Conservation (phyloP, 2,888 invertebrate species). For the Synergus laeviventris region DNA sequence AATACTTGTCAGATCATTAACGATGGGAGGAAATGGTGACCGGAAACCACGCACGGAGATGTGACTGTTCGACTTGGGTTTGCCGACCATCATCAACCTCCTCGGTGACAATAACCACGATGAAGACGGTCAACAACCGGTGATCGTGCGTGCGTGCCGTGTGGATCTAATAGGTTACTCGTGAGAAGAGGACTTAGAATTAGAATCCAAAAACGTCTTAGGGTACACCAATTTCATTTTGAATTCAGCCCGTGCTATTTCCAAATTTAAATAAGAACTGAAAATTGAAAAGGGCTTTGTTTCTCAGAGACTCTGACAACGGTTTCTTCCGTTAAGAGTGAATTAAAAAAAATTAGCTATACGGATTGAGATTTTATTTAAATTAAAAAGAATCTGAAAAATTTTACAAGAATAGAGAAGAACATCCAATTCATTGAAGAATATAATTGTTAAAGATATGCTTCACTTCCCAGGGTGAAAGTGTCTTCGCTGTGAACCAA, state of each 20-base stretch:
- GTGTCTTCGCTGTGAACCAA: background rate
- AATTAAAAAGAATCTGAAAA: background rate
- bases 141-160: slow-evolving; percentile 50
- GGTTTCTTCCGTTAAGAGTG: background rate
- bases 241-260: slow-evolving; percentile 38
- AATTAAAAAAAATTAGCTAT: background rate
- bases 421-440: background rate
- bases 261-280: slow-evolving; percentile 17
- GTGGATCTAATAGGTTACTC: slow-evolving; percentile 45
- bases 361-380: background rate
- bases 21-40: slow-evolving; percentile 72
- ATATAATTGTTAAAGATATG: background rate
- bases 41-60: slow-evolving; percentile 74
- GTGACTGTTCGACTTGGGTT: slow-evolving; percentile 64
- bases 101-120: slow-evolving; percentile 54
- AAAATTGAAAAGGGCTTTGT: background rate
- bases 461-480: background rate
- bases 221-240: slow-evolving; percentile 9
- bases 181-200: slow-evolving; percentile 33
- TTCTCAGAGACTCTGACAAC: background rate
- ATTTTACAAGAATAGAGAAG: too few species aligned
- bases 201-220: slow-evolving; percentile 6
- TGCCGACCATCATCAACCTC: slow-evolving; percentile 54
- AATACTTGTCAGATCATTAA: slow-evolving; percentile 61
- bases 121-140: slow-evolving; percentile 65